A percentile compares a stretch with the other conserved stretches of the same genome.
phyloP scores from a whole-genome alignment of 2,113 vertebrate species.

The Crotalus tigris region DNA sequence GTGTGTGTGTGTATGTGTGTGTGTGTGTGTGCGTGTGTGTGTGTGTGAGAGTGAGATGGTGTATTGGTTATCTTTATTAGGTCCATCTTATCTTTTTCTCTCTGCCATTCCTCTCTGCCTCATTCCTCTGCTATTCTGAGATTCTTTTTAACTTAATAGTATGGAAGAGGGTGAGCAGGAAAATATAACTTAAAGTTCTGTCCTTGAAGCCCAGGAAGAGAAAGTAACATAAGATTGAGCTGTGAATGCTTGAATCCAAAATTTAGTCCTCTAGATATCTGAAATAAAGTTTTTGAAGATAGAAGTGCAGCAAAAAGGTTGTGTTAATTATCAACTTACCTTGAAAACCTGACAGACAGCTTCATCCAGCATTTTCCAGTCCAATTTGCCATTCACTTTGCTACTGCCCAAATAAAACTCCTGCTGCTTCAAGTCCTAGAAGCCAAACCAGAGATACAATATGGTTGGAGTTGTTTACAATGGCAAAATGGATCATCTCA shows the following conservation, averaged over 20 bases:
- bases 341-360: slow-evolving; percentile 84
- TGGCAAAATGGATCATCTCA: background rate
- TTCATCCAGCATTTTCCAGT: slow-evolving; percentile 89
- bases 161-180: background rate
- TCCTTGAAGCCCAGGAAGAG: background rate
- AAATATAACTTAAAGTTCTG: background rate
- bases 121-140: background rate
- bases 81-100: background rate
- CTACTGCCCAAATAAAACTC: slow-evolving; percentile 88
- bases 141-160: background rate
- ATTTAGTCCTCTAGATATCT: background rate
- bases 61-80: background rate
- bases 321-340: slow-evolving; percentile 58
- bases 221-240: background rate
- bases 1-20: background rate
- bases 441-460: background rate
- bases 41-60: background rate
- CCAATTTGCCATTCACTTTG: slow-evolving; percentile 76
- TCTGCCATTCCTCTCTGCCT: background rate
- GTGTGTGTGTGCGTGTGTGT: background rate
- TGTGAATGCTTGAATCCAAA: background rate
- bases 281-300: background rate
- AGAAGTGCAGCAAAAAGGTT: background rate
- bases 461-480: background rate
- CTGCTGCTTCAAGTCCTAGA: slow-evolving; percentile 85